Evolutionary conservation across 2,113 vertebrate genomes (phyloP), one percentile per base, ranked within the genome.

Genomic region (Tragelaphus imberbis): DNA sequence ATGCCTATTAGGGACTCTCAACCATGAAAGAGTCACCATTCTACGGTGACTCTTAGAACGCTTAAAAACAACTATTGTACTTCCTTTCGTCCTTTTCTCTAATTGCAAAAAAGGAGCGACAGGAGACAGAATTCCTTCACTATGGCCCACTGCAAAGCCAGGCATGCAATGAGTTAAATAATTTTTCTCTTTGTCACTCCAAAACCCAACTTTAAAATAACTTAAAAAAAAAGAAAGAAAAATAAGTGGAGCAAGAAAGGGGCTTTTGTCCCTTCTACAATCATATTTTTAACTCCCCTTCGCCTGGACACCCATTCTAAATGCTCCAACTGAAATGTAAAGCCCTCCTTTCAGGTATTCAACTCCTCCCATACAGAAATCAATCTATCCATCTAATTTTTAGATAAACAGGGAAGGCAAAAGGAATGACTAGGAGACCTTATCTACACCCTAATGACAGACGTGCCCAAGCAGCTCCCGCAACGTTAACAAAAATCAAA

Each of bases 61-160:
- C 82, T 95, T 84, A 84, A 95, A 98, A 97, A 85, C 49, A 90
- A 91, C 79, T 75, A 88, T 3, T 88, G 51, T 55, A 89, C 61
- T 97, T 96, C 58, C 79, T 96, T 97, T 93, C 94, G 80, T 91
- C 47, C 44, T 53, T 96, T 96, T 87, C 33, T 84, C 80, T 59
- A 91, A 94, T 8, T 82, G 63, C 23, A 44, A 84, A 88, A 88
- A 89, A 44, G 19, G 80, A 75, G 94, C 90, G 96, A 97, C 95
- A 97, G 94, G 95, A 98, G 90, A 90, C 91, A 98, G 94, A 95
- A 97, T 95, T 97, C 95, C 97, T 89, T 47, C 53, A 92, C 88
- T 94, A 10, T 28, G 33, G 56, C 47, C 65, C 77, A 81, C 23
- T 0, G 13, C 33, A 91, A 91, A 98, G 36, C 25, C 92, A 95